Percentiles rank a stretch among this genome's conserved stretches.
Conservation (phyloP, 2,113 vertebrate genomes). For the Numida meleagris region DNA sequence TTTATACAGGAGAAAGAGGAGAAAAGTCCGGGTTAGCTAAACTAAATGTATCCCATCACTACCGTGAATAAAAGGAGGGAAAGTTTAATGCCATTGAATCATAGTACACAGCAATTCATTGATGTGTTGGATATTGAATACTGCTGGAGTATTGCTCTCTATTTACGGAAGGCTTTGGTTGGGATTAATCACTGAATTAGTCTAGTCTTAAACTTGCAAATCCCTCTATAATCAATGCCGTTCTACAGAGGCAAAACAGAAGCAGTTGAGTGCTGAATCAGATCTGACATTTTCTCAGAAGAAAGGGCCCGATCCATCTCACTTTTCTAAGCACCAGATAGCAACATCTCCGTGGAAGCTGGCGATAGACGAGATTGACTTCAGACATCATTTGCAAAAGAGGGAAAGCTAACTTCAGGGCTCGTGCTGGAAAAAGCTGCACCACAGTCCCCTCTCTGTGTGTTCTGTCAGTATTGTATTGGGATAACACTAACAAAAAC, state of each 20-base stretch:
- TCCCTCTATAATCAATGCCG: constrained; percentile 1
- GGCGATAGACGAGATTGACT: not conserved
- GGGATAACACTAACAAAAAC: not conserved
- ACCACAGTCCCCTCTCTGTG: not conserved
- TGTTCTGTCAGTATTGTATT: not conserved
- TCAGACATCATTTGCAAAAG: not conserved
- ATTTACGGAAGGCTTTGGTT: not conserved
- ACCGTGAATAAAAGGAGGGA: not conserved
- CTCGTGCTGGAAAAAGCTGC: not conserved
- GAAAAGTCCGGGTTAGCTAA: not conserved
- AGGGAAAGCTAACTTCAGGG: not conserved
- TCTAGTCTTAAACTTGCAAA: constrained; percentile 34
- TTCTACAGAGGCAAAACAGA: constrained; percentile 35
- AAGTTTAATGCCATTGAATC: not conserved
- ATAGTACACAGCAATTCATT: not conserved
- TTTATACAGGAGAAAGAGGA: not conserved
- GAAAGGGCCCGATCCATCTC: not conserved
- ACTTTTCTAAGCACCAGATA: not conserved
- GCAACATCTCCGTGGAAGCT: not conserved
- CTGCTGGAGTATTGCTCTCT: not conserved
- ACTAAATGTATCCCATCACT: not conserved
- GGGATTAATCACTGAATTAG: constrained; percentile 44
- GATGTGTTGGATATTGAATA: not conserved
- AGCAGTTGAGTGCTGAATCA: constrained; percentile 14
- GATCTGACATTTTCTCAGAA: constrained; percentile 44